A percentile compares a stretch with the other conserved stretches of the same genome.
Evolutionary conservation across 1,140 invertebrate genomes (phyloP).

Genomic region (Pseudomyrmex dendroicus): DNA sequence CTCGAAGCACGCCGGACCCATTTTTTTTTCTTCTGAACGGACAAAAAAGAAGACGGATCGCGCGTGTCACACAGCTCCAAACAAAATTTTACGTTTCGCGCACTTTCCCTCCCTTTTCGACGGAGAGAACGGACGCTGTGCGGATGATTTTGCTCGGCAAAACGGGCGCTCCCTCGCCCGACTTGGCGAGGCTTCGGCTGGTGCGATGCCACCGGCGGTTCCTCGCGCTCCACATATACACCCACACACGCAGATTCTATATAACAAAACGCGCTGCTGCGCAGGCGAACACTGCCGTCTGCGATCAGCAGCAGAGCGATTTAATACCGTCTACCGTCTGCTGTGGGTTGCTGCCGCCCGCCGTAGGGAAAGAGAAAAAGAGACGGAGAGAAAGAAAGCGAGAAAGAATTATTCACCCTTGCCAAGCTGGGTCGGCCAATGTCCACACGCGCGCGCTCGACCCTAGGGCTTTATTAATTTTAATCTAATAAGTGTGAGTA

Average conservation of each 20-base stretch:
- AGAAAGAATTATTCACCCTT: no score
- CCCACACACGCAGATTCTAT: background rate
- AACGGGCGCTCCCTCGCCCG: slow-evolving; percentile 19
- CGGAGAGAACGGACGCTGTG: no score
- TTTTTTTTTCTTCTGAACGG: slow-evolving; percentile 60
- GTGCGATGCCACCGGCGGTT: background rate
- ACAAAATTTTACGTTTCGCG: background rate
- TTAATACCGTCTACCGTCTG: background rate
- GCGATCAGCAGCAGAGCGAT: background rate
- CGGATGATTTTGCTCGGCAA: background rate
- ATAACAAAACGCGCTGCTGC: slow-evolving; percentile 31
- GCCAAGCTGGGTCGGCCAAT: no score
- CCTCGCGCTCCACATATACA: background rate
- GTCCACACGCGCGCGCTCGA: no score
- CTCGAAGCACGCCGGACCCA: slow-evolving; percentile 84
- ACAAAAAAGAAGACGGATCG: slow-evolving; percentile 6
- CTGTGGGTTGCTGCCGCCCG: no score
- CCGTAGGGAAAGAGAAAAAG: no score
- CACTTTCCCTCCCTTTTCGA: background rate
- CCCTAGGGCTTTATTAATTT: no score
- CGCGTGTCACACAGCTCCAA: background rate
- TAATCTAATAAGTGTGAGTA: no score
- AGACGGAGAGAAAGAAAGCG: no score
- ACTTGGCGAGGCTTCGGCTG: slow-evolving; percentile 4
- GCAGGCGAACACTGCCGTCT: slow-evolving; percentile 29